Base-by-base conservation (phyloP, 2,797 vertebrate species). In the Decapterus maruadsi region DNA sequence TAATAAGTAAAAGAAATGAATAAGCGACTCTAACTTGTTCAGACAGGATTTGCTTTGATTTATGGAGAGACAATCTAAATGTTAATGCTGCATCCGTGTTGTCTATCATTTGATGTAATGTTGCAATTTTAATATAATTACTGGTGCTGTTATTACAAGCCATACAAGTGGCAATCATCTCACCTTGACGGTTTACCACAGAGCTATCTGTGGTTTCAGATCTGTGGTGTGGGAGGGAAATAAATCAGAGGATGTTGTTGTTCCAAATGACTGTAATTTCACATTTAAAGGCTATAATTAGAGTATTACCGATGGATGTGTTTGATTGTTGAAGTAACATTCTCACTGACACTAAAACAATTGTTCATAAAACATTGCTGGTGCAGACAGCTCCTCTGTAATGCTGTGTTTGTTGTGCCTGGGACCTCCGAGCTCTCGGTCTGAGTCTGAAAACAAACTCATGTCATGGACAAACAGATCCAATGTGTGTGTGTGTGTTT, bases 401-500 rank as follows among this genome's bases (percentile, higher is more conserved):
- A n/a, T 50, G 38, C 6, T 59, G 1, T 51, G 58, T 68, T 53
- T 31, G 22, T 26, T 61, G 59, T 66, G 0, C 26, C 9, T 8
- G 34, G 59, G 56, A 63, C n/a, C 34, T 75, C 26, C 5, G 17
- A 61, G 73, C 48, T 72, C 4, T 65, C 62, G 61, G 58, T 68
- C 43, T 4, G 58, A 11, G 62, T 59, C 26, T 72, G 43, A 77
- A 77, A 68, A 40, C 36, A 56, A 57, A 53, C 69, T n/a, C n/a
- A n/a, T n/a, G n/a, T 77, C 68, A 73, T 55, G 64, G 71, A 87
- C 72, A 79, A 78, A 81, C 48, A 78, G 65, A 50, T 65, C 54
- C 75, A 74, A 61, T 40, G 1, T 53, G 54, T 34, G 10, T 73
- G 16, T 70, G 60, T 64, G 12, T 29, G 48, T 76, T 60, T 71